Percentiles rank a stretch among this genome's conserved stretches.
These are phyloP conservation scores for Aspiorhynchus laticeps DNA, from an alignment of 2,113 vertebrate genomes.

Conservation along the genomic window DNA sequence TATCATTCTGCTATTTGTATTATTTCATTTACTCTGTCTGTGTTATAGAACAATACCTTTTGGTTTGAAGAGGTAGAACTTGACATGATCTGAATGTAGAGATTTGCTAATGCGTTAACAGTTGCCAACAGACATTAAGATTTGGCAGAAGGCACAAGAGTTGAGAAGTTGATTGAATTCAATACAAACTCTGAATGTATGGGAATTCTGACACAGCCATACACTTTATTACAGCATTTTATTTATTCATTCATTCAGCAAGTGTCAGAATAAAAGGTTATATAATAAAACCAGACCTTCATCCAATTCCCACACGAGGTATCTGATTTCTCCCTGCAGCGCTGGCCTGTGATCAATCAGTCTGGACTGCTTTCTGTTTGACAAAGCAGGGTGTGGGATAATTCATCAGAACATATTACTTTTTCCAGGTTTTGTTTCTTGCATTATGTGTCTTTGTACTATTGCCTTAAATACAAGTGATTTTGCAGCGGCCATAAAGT, in stretches of 20 bases:
- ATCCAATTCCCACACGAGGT: slow-evolving; percentile 94
- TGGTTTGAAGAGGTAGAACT: neutral
- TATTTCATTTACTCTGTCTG: neutral
- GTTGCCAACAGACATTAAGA: neutral
- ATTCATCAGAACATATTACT: slow-evolving; percentile 10
- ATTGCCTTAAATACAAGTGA: neutral
- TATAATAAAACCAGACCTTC: slow-evolving; percentile 71
- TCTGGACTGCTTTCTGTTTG: slow-evolving; percentile 77
- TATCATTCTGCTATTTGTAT: neutral
- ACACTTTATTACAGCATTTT: neutral
- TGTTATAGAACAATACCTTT: neutral
- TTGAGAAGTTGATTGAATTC: neutral
- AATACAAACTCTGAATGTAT: neutral
- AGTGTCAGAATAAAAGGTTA: neutral
- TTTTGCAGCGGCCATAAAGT: neutral
- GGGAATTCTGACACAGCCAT: neutral
- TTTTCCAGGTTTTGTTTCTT: neutral
- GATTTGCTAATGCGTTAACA: neutral
- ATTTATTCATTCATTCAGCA: neutral
- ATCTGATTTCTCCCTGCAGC: slow-evolving; percentile 91
- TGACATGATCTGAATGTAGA: neutral
- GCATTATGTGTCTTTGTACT: neutral
- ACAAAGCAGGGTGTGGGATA: neutral
- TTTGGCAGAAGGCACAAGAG: neutral
- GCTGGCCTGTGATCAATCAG: slow-evolving; percentile 92